These are phyloP conservation scores for Sminthurinus aureus DNA, from an alignment of 2,888 invertebrate species.

Conservation along the genomic window DNA sequence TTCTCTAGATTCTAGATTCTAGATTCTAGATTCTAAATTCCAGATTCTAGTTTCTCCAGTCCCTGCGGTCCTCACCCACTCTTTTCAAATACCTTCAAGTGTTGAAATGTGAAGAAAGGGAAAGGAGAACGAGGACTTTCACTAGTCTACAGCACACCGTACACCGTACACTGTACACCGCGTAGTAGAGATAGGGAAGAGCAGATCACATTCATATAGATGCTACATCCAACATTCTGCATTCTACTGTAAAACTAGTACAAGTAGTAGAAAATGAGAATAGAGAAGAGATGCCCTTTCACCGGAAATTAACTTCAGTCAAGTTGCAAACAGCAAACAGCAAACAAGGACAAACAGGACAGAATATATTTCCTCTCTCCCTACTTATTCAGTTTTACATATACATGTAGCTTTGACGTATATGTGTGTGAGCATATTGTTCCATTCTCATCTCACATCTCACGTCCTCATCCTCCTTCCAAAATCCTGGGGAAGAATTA, in stretches of 20 bases:
- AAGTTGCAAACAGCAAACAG: constrained; percentile 23
- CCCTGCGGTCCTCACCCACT: no score
- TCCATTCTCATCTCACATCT: background rate
- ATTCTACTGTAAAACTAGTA: no score
- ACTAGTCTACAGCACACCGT: no score
- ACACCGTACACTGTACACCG: background rate
- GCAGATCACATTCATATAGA: background rate
- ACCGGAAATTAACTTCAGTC: constrained; percentile 41
- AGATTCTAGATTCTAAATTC: no score
- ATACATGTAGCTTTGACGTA: background rate
- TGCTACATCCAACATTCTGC: no score
- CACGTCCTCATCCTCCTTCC: constrained; percentile 1
- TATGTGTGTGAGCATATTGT: background rate
- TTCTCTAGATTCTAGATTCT: no score
- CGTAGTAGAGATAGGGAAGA: background rate
- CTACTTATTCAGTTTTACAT: background rate
- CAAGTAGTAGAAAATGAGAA: background rate
- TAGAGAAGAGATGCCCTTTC: background rate
- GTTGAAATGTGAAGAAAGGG: no score
- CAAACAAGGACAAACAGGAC: background rate
- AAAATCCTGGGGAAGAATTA: background rate
- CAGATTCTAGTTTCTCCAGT: no score
- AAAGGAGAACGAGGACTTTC: no score
- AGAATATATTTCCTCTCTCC: background rate
- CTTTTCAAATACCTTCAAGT: no score